Evolutionary conservation across 2,797 vertebrate genomes (phyloP), one percentile per base, ranked within the genome.

Genomic region (Hyperoplus lanceolatus): DNA sequence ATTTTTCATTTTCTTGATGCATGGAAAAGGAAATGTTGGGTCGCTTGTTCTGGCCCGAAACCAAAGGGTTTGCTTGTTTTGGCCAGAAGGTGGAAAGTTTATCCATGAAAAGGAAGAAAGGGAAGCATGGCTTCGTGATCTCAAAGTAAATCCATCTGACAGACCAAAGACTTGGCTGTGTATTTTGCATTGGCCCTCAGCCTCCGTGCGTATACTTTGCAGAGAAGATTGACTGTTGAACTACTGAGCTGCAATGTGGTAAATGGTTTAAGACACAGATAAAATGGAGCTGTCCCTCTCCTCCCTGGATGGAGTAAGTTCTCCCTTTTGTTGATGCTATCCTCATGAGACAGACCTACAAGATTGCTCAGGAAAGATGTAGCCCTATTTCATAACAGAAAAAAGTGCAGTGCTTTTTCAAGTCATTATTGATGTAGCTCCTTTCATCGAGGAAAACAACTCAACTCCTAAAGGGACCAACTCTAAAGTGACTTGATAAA

Each of bases 61-160:
- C 53, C 65, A 79, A 81, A 68, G 64, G 29, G 49, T 65, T 83
- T 64, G 76, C 79, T 89, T 89, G 76, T 83, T 70, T 86, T 92
- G 80, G 81, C 80, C 36, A 21, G 45, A 29, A 68, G 57, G 12
- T n/a, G 53, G 49, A 71, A 57, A 65, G 62, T 88, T 75, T 85
- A 78, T 82, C 73, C 81, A 46, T 4, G 62, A 70, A 58, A 55
- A 83, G 46, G n/a, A 82, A 71, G 62, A 85, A 72, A 2, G 39
- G 67, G 72, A 77, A 69, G 36, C 56, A 69, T 10, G 67, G 16
- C 54, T 86, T 46, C 61, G 54, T 7, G 0, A 56, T 57, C 57
- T 43, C 73, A 77, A 9, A 2, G 46, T 79, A 73, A 70, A 54
- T 86, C 67, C 68, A 77, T 87, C 75, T 70, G 72, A 86, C 79